phyloP scores from a whole-genome alignment of 2,113 vertebrate genomes.

The Haemorhous mexicanus region DNA sequence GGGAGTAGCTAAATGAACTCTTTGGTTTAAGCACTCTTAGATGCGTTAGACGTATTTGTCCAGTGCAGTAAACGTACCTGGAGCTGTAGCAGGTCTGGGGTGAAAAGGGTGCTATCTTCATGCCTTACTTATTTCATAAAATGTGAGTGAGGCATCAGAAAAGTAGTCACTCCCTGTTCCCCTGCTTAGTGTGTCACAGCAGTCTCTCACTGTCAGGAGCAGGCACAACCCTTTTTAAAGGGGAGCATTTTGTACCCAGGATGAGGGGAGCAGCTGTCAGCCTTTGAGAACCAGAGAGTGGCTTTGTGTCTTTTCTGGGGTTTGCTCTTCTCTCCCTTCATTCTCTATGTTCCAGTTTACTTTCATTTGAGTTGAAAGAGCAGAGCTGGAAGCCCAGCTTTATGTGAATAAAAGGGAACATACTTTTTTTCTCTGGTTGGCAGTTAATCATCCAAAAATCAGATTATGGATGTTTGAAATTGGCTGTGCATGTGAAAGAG shows the following conservation, averaged over 20 bases:
- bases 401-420: background rate
- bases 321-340: background rate
- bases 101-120: background rate
- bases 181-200: background rate
- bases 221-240: background rate
- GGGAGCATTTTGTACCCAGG: background rate
- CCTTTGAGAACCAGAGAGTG: background rate
- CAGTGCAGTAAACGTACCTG: background rate
- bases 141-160: background rate
- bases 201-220: background rate
- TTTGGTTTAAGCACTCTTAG: background rate
- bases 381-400: background rate
- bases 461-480: background rate
- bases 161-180: background rate
- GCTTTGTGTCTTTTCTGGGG: background rate
- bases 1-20: background rate
- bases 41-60: background rate
- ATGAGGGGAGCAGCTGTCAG: background rate
- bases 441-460: background rate
- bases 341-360: background rate
- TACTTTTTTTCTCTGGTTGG: background rate
- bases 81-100: background rate
- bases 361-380: background rate
- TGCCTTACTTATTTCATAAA: background rate
- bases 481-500: background rate